Evolutionary conservation across 2,797 vertebrate genomes (phyloP).

Genomic region (Mustela erminea): DNA sequence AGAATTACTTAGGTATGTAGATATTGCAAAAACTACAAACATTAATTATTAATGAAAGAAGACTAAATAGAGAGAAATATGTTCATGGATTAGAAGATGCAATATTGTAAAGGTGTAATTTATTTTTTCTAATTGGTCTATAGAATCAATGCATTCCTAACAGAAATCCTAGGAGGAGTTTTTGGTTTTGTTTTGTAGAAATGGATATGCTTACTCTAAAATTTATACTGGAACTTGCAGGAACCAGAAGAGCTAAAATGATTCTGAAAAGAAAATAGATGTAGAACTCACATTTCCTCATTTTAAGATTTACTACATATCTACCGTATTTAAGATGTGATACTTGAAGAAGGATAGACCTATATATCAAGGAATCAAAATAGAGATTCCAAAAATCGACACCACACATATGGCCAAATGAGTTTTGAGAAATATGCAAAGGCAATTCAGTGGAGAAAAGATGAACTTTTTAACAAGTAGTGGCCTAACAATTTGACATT

Average conservation of each 20-base stretch:
- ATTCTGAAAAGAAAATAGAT: background rate
- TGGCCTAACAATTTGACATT: background rate
- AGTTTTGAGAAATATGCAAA: background rate
- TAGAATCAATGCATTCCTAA: background rate
- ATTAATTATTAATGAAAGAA: background rate
- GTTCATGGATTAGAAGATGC: background rate
- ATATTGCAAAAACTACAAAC: background rate
- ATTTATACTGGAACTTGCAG: background rate
- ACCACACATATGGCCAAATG: background rate
- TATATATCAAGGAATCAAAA: background rate
- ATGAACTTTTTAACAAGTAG: background rate
- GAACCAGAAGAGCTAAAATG: background rate
- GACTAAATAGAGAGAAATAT: background rate
- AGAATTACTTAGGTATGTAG: background rate
- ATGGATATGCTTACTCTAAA: background rate
- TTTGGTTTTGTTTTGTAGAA: background rate
- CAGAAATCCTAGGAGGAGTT: background rate
- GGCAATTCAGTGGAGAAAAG: background rate
- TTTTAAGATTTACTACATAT: background rate
- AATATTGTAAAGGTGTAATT: background rate
- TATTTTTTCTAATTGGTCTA: background rate
- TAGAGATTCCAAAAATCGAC: background rate
- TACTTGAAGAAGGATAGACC: background rate
- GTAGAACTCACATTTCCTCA: background rate
- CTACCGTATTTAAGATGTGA: background rate